Percentiles rank a stretch among this genome's conserved stretches.
phyloP scores from a whole-genome alignment of 2,888 invertebrate genomes.

The Athripsodes cinereus region DNA sequence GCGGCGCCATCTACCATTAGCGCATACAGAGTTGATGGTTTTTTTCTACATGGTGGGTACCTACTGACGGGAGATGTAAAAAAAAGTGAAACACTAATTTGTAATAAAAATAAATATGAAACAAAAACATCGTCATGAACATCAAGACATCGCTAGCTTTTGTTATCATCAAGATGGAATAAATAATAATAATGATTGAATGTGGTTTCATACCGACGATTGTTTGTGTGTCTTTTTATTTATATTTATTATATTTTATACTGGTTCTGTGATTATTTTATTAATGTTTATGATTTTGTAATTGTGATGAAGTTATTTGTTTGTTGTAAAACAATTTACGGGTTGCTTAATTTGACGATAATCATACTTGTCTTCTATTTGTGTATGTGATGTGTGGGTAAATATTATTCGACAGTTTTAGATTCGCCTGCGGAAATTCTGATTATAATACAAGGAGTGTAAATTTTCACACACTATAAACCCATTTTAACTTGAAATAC shows the following conservation, averaged over 20 bases:
- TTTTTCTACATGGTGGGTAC: slow-evolving; percentile 41
- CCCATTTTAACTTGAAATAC: no score
- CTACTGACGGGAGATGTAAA: not conserved
- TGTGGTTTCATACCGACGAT: not conserved
- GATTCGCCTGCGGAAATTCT: no score
- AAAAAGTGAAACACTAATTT: slow-evolving; percentile 16
- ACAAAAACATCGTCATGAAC: not conserved
- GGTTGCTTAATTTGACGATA: no score
- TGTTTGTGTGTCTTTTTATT: not conserved
- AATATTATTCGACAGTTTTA: no score
- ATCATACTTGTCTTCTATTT: no score
- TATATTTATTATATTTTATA: not conserved
- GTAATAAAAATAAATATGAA: not conserved
- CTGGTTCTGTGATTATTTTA: not conserved
- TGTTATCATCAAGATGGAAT: not conserved
- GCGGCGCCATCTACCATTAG: slow-evolving; percentile 46
- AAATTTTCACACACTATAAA: no score
- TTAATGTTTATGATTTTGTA: not conserved
- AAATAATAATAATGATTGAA: not conserved
- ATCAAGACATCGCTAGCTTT: not conserved
- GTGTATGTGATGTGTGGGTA: no score
- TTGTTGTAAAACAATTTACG: no score
- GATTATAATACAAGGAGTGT: no score
- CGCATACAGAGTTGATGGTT: slow-evolving; percentile 48
- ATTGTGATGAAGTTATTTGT: no score